A percentile compares a stretch with the other conserved stretches of the same genome.
These are phyloP conservation scores for Petrolisthes manimaculis DNA, from an alignment of 2,888 invertebrate species.

Conservation along the genomic window DNA sequence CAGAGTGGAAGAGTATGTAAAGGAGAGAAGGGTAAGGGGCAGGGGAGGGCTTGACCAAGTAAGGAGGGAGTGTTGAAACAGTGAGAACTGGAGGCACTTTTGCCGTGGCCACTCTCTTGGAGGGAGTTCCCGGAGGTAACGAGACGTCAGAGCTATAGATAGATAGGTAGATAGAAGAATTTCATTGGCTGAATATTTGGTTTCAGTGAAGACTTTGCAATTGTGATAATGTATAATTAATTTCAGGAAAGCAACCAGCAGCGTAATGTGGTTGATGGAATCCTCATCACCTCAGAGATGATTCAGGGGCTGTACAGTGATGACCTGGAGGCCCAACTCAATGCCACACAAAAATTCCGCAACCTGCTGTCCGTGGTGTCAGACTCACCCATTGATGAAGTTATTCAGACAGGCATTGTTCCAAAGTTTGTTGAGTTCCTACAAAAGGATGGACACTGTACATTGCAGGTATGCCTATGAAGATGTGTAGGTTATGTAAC, in stretches of 20 bases:
- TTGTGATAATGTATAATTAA: too few species aligned
- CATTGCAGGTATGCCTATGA: conserved; percentile 60
- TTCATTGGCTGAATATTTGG: too few species aligned
- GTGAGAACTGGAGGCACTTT: too few species aligned
- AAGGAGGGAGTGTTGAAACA: too few species aligned
- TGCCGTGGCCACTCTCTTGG: too few species aligned
- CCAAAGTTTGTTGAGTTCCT: conserved; percentile 85
- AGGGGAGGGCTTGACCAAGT: too few species aligned
- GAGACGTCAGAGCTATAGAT: too few species aligned
- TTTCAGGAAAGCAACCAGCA: conserved; percentile 49
- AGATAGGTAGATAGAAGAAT: too few species aligned
- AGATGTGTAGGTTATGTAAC: neutral
- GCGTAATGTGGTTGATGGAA: conserved; percentile 49
- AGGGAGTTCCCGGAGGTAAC: too few species aligned
- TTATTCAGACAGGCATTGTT: conserved; percentile 87
- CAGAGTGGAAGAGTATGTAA: too few species aligned
- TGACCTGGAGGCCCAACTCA: conserved; percentile 77
- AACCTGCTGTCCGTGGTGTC: conserved; percentile 89
- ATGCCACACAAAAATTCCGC: conserved; percentile 85
- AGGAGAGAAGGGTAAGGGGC: too few species aligned
- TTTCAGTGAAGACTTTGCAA: too few species aligned
- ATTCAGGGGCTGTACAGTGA: conserved; percentile 81
- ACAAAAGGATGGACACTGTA: conserved; percentile 73
- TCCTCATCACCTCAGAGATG: conserved; percentile 81
- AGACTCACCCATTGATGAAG: conserved; percentile 89